Percentiles rank a stretch among this genome's conserved stretches.
Conservation (phyloP, 2,797 vertebrate species). For the Cyclopterus lumpus region DNA sequence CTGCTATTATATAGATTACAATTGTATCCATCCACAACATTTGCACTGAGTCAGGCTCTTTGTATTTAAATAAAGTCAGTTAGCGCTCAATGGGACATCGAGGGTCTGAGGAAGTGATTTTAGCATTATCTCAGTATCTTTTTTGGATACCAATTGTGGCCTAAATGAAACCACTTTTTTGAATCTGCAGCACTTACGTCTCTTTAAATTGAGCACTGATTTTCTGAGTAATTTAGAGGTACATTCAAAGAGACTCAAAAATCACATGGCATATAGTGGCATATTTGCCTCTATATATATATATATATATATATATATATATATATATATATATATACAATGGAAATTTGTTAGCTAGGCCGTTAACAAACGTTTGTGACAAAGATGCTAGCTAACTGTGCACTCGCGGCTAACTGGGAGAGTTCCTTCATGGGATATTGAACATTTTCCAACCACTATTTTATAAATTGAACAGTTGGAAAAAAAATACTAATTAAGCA, state of each 20-base stretch:
- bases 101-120: constrained; percentile 28
- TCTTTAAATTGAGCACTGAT: constrained; percentile 17
- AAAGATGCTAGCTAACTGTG: too few relatives aligned
- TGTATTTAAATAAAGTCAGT: constrained; percentile 7
- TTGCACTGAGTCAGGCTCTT: constrained; percentile 8
- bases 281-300: too few relatives aligned
- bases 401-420: too few relatives aligned
- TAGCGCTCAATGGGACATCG: constrained; percentile 28
- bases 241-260: not conserved
- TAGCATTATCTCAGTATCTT: not conserved
- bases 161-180: constrained; percentile 38
- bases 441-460: not conserved
- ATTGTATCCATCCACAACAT: not conserved
- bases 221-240: not conserved
- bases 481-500: not conserved
- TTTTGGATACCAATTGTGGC: constrained; percentile 18
- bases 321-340: too few relatives aligned
- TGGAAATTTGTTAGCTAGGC: not conserved
- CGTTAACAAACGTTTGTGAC: too few relatives aligned
- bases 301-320: too few relatives aligned
- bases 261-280: too few relatives aligned
- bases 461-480: not conserved
- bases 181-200: constrained; percentile 24
- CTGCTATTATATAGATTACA: constrained; percentile 7
- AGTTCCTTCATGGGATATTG: too few relatives aligned